phyloP scores from a whole-genome alignment of 2,797 vertebrate species.

The Poeciliopsis turneri region DNA sequence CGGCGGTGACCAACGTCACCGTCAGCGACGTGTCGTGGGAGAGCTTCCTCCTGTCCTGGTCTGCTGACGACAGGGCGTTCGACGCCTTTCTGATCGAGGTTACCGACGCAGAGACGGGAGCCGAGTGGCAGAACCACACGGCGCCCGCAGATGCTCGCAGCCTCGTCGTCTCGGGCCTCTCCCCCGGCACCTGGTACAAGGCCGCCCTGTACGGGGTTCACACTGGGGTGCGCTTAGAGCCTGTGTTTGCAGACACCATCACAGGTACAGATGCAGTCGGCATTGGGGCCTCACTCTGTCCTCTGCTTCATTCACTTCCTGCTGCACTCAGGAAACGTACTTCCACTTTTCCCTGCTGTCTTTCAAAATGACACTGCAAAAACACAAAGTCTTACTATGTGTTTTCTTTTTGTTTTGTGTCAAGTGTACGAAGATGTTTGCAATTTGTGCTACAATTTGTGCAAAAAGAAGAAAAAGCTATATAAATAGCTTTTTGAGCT shows the following conservation, averaged over 20 bases:
- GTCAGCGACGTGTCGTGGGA: slow-evolving; percentile 86
- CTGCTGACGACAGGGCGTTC: slow-evolving; percentile 79
- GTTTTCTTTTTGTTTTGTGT: too few species aligned
- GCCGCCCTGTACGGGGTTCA: slow-evolving; percentile 85
- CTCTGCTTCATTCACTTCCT: slow-evolving; percentile 41
- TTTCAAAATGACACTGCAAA: not conserved
- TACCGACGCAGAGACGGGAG: slow-evolving; percentile 81
- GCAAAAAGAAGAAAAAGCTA: not conserved
- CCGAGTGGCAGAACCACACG: slow-evolving; percentile 81
- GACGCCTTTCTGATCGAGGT: slow-evolving; percentile 91
- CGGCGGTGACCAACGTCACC: slow-evolving; percentile 83
- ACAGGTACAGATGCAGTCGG: slow-evolving; percentile 87
- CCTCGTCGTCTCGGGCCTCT: slow-evolving; percentile 82
- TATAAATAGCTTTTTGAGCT: too few species aligned
- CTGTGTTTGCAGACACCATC: slow-evolving; percentile 85
- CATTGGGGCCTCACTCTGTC: slow-evolving; percentile 30
- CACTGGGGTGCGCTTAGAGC: slow-evolving; percentile 81
- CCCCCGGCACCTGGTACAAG: slow-evolving; percentile 85
- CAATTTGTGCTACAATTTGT: too few species aligned
- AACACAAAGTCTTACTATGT: not conserved
- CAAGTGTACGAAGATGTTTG: too few species aligned
- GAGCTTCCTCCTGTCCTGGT: slow-evolving; percentile 90
- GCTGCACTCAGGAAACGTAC: slow-evolving; percentile 16
- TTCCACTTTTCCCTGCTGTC: slow-evolving; percentile 10
- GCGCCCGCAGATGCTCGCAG: slow-evolving; percentile 78